These are phyloP conservation scores for Catocala nupta DNA, from an alignment of 2,888 invertebrate species.

Conservation along the genomic window DNA sequence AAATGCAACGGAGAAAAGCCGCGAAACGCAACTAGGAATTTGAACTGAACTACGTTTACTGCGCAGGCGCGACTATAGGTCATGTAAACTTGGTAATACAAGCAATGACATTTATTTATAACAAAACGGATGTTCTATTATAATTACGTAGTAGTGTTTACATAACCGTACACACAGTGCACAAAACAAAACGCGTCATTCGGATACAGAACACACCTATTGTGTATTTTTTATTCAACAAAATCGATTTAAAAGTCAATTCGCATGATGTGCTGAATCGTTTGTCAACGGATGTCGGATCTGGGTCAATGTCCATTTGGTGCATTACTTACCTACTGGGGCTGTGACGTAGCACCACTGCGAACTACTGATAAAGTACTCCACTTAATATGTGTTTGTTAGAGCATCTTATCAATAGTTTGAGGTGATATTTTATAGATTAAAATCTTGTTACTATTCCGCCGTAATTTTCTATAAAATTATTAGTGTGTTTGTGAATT, in stretches of 20 bases:
- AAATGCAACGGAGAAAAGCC: no score
- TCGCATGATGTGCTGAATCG: slow-evolving; percentile 72
- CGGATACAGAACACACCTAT: slow-evolving; percentile 43
- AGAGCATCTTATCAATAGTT: slow-evolving; percentile 35
- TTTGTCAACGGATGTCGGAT: slow-evolving; percentile 69
- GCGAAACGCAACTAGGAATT: no score
- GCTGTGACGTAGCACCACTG: slow-evolving; percentile 33
- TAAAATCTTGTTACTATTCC: no score
- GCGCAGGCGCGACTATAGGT: no score
- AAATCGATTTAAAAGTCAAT: slow-evolving; percentile 75
- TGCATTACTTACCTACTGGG: slow-evolving; percentile 46
- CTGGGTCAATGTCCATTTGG: slow-evolving; percentile 77
- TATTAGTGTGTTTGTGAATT: no score
- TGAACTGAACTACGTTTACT: no score
- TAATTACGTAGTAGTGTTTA: slow-evolving; percentile 26
- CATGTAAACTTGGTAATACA: no score
- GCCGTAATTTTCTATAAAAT: no score
- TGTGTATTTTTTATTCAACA: slow-evolving; percentile 69
- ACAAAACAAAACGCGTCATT: slow-evolving; percentile 50
- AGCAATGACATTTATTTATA: neutral
- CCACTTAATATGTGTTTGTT: slow-evolving; percentile 29
- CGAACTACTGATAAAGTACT: slow-evolving; percentile 33
- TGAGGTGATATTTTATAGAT: no score
- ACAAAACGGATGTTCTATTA: slow-evolving; percentile 14
- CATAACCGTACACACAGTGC: slow-evolving; percentile 33